Evolutionary conservation across 2,113 vertebrate species (phyloP), one percentile per base, ranked within the genome.

Genomic region (Eonycteris spelaea): DNA sequence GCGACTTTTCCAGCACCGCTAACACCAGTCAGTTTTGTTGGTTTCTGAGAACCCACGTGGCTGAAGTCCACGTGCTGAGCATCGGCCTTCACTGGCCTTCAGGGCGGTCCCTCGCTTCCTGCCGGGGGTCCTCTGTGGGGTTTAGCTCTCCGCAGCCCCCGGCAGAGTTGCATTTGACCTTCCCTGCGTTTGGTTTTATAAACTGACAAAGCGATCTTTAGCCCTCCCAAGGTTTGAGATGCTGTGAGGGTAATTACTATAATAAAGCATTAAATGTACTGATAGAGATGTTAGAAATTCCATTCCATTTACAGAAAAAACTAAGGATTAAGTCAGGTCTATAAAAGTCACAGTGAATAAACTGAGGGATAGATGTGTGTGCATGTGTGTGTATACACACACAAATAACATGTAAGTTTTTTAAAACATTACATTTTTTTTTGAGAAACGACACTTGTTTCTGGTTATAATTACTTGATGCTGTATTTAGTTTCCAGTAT

Each of bases 11-110:
- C 21, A 53, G n/a, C 24, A 84, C 38, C 12, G 10, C 48, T 67
- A 28, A 38, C 30, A 90, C 96, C 21, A 89, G 95, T 91, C 96
- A 35, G 30, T 87, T 73, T 75, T n/a, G 51, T 90, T 86, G 51
- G 73, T 92, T 65, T 38, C 43, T 96, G 70, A 93, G 87, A 97
- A 65, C 91, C 92, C 75, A 88, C 19, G 30, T 86, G 96, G 93
- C 70, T 96, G 43, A 97, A 91, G 70, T 43, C n/a, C 63, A 10
- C 21, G 7, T 22, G 80, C 38, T 1, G 8, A 68, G 71, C 65
- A 82, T 89, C 24, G 96, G 73, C 57, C 12, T 80, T 43, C 14
- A 14, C 43, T 9, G 70, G 79, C 18, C 55, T 1, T 59, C 78
- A 57, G 86, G 53, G 77, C 19, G 38, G 53, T 79, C 14, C 71